Conservation (phyloP, 2,888 invertebrate species). For the Hipparchia sbordonii region DNA sequence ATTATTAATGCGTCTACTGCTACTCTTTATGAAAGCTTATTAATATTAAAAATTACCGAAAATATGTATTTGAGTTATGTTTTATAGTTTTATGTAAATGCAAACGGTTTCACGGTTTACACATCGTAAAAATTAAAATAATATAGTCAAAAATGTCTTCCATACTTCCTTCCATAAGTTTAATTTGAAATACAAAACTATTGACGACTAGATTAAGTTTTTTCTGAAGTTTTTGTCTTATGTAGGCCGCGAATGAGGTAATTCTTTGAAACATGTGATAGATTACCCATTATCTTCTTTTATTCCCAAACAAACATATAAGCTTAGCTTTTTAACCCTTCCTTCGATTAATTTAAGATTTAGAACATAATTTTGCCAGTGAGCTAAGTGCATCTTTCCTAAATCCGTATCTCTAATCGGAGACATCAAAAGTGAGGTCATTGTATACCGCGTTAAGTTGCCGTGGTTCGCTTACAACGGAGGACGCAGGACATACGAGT, state of each 20-base stretch:
- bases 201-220: neutral
- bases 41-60: conserved; percentile 1
- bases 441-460: conserved; percentile 56
- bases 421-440: conserved; percentile 62
- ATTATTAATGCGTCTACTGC: neutral
- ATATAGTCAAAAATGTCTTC: neutral
- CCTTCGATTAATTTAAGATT: conserved; percentile 10
- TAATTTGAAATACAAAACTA: neutral
- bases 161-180: neutral
- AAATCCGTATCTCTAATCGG: conserved; percentile 41
- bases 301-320: neutral
- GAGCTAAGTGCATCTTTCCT: conserved; percentile 25
- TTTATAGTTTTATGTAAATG: conserved; percentile 5
- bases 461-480: conserved; percentile 55
- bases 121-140: neutral
- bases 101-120: neutral
- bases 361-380: conserved; percentile 15
- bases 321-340: conserved; percentile 3
- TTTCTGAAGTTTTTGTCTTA: neutral
- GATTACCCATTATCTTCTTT: neutral
- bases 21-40: neutral
- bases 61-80: neutral
- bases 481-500: conserved; percentile 62
- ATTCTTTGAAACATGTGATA: conserved; percentile 2
- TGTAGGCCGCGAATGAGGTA: neutral